Evolutionary conservation across 2,888 invertebrate genomes (phyloP).

Genomic region (Byasa hedistus): DNA sequence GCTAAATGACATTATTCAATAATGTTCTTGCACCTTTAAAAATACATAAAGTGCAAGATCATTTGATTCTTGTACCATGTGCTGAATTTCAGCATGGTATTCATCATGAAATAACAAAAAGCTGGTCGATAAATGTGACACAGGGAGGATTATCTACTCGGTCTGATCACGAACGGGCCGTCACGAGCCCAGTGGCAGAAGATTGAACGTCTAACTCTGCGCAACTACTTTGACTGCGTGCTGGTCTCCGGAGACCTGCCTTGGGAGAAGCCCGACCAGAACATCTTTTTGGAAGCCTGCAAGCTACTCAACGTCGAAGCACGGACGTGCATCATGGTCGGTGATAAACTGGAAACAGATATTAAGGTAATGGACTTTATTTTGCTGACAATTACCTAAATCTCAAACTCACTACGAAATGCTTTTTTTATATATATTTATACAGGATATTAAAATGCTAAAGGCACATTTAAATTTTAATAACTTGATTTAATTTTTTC

Average conservation of each 20-base stretch:
- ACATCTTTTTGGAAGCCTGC: constrained; percentile 91
- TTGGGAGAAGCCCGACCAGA: constrained; percentile 91
- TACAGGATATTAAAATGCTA: not conserved
- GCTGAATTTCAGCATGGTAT: constrained; percentile 70
- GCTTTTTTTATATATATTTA: not conserved
- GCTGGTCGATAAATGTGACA: constrained; percentile 73
- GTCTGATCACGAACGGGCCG: constrained; percentile 92
- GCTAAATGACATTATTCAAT: constrained; percentile 38
- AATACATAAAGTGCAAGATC: constrained; percentile 50
- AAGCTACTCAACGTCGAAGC: constrained; percentile 87
- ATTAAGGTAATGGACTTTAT: constrained; percentile 79
- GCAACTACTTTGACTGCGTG: constrained; percentile 87
- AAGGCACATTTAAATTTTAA: not conserved
- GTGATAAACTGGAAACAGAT: constrained; percentile 93
- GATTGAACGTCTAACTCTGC: constrained; percentile 84
- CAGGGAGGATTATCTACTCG: constrained; percentile 86
- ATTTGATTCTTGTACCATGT: constrained; percentile 60
- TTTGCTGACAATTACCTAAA: not conserved
- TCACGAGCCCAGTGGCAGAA: constrained; percentile 95
- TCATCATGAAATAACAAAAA: constrained; percentile 63
- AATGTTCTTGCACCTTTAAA: constrained; percentile 62
- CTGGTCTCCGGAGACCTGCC: constrained; percentile 91
- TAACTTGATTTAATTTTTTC: not conserved
- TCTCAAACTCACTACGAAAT: not conserved
- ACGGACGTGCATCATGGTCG: constrained; percentile 90